Conservation (phyloP, 53 echinoderm and acorn worm species). For the Apostichopus leukothele region DNA sequence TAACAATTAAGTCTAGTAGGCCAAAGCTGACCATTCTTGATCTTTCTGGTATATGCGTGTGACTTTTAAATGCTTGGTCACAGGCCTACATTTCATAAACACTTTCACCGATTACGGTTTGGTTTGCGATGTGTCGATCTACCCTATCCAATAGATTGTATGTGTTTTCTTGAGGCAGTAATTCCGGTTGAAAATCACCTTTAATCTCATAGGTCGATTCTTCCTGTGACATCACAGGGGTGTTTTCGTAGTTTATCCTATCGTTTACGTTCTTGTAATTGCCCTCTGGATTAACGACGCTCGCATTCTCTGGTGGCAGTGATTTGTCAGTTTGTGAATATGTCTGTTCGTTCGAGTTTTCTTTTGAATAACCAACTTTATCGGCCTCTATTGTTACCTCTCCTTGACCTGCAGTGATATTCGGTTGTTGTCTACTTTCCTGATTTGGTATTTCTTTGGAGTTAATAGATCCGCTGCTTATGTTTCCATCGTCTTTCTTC, state of each 20-base stretch:
- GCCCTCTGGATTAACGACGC: not conserved
- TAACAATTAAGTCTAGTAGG: too few species aligned
- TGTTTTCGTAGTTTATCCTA: conserved; percentile 9
- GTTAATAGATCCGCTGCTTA: not conserved
- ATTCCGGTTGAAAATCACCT: not conserved
- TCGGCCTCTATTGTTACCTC: not conserved
- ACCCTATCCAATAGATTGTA: conserved; percentile 4
- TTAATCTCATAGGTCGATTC: not conserved
- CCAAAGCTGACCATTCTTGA: too few species aligned
- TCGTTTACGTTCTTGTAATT: not conserved
- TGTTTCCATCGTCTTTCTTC: not conserved
- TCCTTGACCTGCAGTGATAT: not conserved
- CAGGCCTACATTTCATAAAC: not conserved
- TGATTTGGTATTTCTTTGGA: not conserved
- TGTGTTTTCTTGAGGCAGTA: not conserved
- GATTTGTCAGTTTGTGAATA: not conserved
- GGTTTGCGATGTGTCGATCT: not conserved
- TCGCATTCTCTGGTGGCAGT: not conserved
- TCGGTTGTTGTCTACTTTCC: not conserved
- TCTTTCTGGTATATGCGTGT: too few species aligned
- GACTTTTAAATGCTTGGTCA: not conserved
- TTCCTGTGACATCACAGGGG: not conserved
- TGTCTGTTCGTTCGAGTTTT: not conserved
- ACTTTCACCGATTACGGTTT: conserved; percentile 25
- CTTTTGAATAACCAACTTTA: not conserved